Evolutionary conservation across 2,113 vertebrate genomes (phyloP).

Genomic region (Sus scrofa): T2T-Sscrofa CM000820.6:63050501-63051000

Average conservation of each 20-base stretch:
- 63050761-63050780: too few relatives aligned
- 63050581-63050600: not conserved
- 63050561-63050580: not conserved
- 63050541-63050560: too few relatives aligned
- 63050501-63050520: not conserved
- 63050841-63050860: not conserved
- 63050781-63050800: not conserved
- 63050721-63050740: not conserved
- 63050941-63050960: not conserved
- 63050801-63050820: not conserved
- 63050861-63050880: not conserved
- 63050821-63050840: not conserved
- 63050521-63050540: not conserved
- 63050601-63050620: not conserved
- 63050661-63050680: not conserved
- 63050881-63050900: not conserved
- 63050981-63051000: not conserved
- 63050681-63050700: not conserved
- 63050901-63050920: not conserved
- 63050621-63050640: fast-evolving
- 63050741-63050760: too few relatives aligned
- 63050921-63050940: not conserved
- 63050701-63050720: not conserved
- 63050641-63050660: not conserved
- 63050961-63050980: not conserved